phyloP scores from a whole-genome alignment of 2,888 invertebrate genomes.

The Melieria omissa region DNA sequence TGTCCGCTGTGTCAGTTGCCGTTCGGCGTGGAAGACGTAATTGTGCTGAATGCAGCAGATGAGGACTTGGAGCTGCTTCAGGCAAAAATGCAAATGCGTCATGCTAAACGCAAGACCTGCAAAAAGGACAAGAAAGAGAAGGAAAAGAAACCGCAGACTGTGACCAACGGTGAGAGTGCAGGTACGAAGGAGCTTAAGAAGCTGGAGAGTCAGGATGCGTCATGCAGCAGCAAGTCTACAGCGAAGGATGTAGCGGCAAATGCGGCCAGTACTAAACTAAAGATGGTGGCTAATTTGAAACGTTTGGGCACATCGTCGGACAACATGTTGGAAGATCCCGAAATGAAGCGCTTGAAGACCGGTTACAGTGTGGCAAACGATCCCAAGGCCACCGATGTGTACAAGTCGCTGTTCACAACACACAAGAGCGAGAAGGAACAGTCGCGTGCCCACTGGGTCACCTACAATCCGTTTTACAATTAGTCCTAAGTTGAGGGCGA shows the following conservation, averaged over 20 bases:
- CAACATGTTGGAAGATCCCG: constrained; percentile 71
- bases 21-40: constrained; percentile 81
- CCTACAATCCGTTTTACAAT: constrained; percentile 96
- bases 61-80: constrained; percentile 75
- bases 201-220: constrained; percentile 19
- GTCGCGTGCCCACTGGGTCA: constrained; percentile 95
- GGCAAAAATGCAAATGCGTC: constrained; percentile 74
- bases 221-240: constrained; percentile 40
- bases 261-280: constrained; percentile 43
- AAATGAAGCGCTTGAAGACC: constrained; percentile 80
- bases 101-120: constrained; percentile 74
- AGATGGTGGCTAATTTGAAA: constrained; percentile 46
- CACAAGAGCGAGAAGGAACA: constrained; percentile 89
- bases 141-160: constrained; percentile 4
- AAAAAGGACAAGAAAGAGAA: constrained; percentile 70
- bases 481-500: constrained; percentile 58
- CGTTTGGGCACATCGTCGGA: constrained; percentile 49
- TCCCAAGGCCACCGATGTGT: constrained; percentile 88
- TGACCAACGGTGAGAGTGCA: background rate
- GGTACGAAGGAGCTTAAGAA: constrained; percentile 31
- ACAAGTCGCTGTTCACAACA: constrained; percentile 94
- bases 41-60: constrained; percentile 88
- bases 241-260: constrained; percentile 19
- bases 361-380: constrained; percentile 91
- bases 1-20: constrained; percentile 79